These are phyloP conservation scores for Pristionchus fissidentatus DNA, from an alignment of 2,888 invertebrate genomes.

Conservation along the genomic window DNA sequence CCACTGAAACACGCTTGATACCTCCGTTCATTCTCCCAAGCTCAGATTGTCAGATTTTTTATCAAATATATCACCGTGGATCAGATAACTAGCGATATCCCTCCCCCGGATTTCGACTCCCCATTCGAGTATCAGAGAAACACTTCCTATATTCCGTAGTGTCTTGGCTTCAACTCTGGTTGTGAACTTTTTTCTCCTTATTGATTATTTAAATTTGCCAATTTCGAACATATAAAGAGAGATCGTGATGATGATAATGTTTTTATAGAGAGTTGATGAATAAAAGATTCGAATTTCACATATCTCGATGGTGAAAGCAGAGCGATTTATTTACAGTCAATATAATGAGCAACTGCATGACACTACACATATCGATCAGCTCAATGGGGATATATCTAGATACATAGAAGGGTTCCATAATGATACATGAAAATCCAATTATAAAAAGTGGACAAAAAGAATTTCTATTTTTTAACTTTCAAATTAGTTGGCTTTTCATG, in stretches of 20 bases:
- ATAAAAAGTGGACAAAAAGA: too few relatives aligned
- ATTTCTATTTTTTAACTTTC: too few relatives aligned
- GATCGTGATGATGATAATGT: not conserved
- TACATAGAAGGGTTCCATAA: too few relatives aligned
- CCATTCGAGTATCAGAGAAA: constrained; percentile 37
- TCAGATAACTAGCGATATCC: constrained; percentile 20
- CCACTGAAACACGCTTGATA: not conserved
- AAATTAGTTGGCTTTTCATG: too few relatives aligned
- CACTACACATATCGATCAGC: constrained; percentile 10
- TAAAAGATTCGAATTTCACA: constrained; percentile 25
- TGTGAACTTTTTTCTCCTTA: not conserved
- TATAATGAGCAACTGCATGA: constrained; percentile 35
- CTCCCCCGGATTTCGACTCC: constrained; percentile 32
- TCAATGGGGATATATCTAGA: too few relatives aligned
- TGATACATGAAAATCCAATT: too few relatives aligned
- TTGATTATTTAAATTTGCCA: not conserved
- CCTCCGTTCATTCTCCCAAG: constrained; percentile 24
- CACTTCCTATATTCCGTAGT: constrained; percentile 36
- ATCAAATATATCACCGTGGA: constrained; percentile 10
- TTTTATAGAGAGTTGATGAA: constrained; percentile 16
- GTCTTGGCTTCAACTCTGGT: constrained; percentile 39
- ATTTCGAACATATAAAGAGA: constrained; percentile 4
- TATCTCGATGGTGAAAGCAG: constrained; percentile 6
- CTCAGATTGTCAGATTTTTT: constrained; percentile 24
- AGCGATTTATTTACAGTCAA: not conserved